These are phyloP conservation scores for Drosophila sechellia DNA, from an alignment of 1,140 invertebrate genomes.

Conservation along the genomic window DNA sequence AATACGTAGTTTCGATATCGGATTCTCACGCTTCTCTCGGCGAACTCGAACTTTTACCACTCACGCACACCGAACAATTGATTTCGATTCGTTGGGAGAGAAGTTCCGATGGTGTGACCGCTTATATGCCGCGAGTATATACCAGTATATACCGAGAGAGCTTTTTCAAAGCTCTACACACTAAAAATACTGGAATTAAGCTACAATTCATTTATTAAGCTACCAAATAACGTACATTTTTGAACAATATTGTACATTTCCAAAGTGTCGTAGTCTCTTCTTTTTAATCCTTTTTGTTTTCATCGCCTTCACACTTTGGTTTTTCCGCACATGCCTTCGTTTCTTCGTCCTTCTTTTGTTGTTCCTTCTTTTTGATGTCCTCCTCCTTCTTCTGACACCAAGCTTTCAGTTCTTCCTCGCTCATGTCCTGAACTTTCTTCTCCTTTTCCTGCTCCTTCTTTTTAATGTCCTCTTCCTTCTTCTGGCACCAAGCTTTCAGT, in stretches of 20 bases:
- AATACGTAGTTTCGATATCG: background rate
- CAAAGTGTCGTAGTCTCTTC: background rate
- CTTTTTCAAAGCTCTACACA: background rate
- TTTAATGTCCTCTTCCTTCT: background rate
- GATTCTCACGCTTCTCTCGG: conserved; percentile 14
- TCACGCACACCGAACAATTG: conserved; percentile 31
- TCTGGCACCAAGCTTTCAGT: conserved; percentile 9
- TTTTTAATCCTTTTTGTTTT: conserved; percentile 21
- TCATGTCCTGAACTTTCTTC: conserved; percentile 6
- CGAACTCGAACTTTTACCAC: conserved; percentile 26
- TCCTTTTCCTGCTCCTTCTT: background rate
- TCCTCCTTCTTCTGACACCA: conserved; percentile 16
- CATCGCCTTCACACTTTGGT: background rate
- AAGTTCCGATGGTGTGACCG: conserved; percentile 1
- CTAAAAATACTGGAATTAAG: background rate
- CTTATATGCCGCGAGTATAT: background rate
- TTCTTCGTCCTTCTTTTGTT: background rate
- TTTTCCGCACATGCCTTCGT: background rate
- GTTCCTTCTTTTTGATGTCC: background rate
- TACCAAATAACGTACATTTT: background rate
- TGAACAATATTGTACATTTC: background rate
- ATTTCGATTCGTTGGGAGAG: background rate
- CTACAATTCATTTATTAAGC: background rate
- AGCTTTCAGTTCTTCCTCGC: background rate
- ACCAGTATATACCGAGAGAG: background rate